Evolutionary conservation across 23 tunicate species (phyloP).

Genomic region (Aplidium turbinatum): DNA sequence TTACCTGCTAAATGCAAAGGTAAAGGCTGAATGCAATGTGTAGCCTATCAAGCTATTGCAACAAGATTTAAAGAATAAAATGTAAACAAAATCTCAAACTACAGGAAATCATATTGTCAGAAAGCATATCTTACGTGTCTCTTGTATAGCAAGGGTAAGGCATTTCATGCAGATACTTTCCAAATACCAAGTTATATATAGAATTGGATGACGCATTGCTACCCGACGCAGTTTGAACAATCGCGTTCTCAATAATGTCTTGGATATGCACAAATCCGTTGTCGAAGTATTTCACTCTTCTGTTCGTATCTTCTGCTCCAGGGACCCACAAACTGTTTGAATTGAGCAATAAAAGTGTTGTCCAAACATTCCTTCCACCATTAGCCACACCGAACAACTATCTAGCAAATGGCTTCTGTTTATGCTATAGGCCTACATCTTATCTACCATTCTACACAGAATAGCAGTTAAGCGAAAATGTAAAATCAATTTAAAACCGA

Average conservation of each 20-base stretch:
- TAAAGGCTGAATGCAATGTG: too few species aligned
- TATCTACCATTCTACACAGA: too few species aligned
- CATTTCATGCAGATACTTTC: slow-evolving; percentile 64
- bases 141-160: slow-evolving; percentile 87
- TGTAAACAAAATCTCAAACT: neutral
- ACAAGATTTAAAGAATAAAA: neutral
- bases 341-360: too few species aligned
- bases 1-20: too few species aligned
- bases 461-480: too few species aligned
- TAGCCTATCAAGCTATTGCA: neutral
- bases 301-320: slow-evolving; percentile 6
- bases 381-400: too few species aligned
- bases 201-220: neutral
- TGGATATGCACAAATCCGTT: slow-evolving; percentile 69
- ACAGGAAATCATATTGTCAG: neutral
- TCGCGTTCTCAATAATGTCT: slow-evolving; percentile 57
- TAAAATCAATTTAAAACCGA: too few species aligned
- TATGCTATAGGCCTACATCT: too few species aligned
- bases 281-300: slow-evolving; percentile 28
- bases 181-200: slow-evolving; percentile 10
- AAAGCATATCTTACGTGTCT: slow-evolving; percentile 37
- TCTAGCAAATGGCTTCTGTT: too few species aligned
- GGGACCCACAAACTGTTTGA: neutral
- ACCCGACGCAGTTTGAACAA: neutral
- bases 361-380: too few species aligned